These are phyloP conservation scores for Oxytorus armatus DNA, from an alignment of 2,888 invertebrate genomes.

Conservation along the genomic window DNA sequence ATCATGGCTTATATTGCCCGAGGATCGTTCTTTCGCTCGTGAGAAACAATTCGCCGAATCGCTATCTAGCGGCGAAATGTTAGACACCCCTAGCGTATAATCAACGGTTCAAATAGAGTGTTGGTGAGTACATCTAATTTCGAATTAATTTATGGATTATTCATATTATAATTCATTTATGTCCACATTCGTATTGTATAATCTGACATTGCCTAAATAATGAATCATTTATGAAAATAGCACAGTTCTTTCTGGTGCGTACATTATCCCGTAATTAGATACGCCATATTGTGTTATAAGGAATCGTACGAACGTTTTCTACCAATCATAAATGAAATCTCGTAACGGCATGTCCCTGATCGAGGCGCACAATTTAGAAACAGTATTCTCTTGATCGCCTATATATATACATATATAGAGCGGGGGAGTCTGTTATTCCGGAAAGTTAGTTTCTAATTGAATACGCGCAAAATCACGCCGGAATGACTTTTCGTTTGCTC, in stretches of 20 bases:
- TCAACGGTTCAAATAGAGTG: not conserved
- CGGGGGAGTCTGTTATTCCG: slow-evolving; percentile 36
- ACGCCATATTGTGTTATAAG: not conserved
- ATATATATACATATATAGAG: slow-evolving; percentile 13
- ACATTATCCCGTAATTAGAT: slow-evolving; percentile 19
- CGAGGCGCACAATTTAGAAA: slow-evolving; percentile 33
- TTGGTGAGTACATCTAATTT: not conserved
- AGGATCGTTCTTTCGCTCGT: not conserved
- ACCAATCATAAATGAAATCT: slow-evolving; percentile 48
- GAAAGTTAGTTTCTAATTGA: slow-evolving; percentile 56
- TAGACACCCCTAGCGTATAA: not conserved
- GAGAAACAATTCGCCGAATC: not conserved
- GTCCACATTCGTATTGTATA: not conserved
- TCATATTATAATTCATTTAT: not conserved
- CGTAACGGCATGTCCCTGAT: slow-evolving; percentile 1
- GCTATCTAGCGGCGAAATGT: slow-evolving; percentile 19
- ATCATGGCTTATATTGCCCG: not conserved
- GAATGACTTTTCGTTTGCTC: slow-evolving; percentile 51
- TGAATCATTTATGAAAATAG: slow-evolving; percentile 14
- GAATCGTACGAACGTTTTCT: slow-evolving; percentile 14
- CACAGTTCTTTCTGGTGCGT: not conserved
- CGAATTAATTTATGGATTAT: not conserved
- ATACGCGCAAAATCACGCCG: slow-evolving; percentile 52
- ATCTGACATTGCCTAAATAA: slow-evolving; percentile 17
- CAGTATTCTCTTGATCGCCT: slow-evolving; percentile 36